phyloP scores from a whole-genome alignment of 1,140 invertebrate species.

The Drosophila parabipectinata region DNA sequence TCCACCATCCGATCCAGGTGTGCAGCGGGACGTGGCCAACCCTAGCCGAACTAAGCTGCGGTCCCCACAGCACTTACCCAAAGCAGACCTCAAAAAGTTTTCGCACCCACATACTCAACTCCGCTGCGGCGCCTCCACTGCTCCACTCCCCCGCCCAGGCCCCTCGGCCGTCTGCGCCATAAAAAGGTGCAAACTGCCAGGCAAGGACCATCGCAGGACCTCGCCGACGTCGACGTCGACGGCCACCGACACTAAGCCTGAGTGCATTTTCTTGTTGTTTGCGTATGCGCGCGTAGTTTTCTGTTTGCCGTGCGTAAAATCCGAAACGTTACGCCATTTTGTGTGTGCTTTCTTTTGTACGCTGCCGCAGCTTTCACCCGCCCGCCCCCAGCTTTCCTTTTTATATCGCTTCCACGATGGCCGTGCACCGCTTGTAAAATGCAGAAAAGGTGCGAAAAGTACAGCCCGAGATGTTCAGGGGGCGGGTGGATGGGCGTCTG shows the following conservation, averaged over 20 bases:
- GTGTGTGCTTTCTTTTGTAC: conserved; percentile 78
- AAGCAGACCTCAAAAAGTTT: conserved; percentile 80
- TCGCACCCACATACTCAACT: conserved; percentile 59
- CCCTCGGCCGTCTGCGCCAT: conserved; percentile 26
- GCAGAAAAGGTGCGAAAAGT: conserved; percentile 80
- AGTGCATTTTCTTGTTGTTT: conserved; percentile 82
- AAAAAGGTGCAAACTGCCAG: conserved; percentile 76
- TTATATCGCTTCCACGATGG: conserved; percentile 18
- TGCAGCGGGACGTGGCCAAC: conserved; percentile 58
- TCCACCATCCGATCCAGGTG: conserved; percentile 5
- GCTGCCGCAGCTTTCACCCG: conserved; percentile 12
- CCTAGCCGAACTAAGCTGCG: conserved; percentile 78
- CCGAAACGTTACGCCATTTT: conserved; percentile 82
- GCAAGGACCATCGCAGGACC: conserved; percentile 47
- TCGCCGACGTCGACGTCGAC: conserved; percentile 38
- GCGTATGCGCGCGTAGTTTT: conserved; percentile 80
- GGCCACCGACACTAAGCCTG: conserved; percentile 81
- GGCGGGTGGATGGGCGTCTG: conserved; percentile 21
- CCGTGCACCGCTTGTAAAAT: conserved; percentile 59
- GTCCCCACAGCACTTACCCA: conserved; percentile 79
- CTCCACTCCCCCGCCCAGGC: conserved; percentile 3
- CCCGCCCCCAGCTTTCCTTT: conserved; percentile 3
- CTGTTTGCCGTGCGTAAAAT: conserved; percentile 82
- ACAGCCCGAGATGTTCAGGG: conserved; percentile 20
- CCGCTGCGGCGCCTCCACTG: conserved; percentile 9